These are phyloP conservation scores for Vanessa tameamea DNA, from an alignment of 1,140 invertebrate species.

Conservation along the genomic window DNA sequence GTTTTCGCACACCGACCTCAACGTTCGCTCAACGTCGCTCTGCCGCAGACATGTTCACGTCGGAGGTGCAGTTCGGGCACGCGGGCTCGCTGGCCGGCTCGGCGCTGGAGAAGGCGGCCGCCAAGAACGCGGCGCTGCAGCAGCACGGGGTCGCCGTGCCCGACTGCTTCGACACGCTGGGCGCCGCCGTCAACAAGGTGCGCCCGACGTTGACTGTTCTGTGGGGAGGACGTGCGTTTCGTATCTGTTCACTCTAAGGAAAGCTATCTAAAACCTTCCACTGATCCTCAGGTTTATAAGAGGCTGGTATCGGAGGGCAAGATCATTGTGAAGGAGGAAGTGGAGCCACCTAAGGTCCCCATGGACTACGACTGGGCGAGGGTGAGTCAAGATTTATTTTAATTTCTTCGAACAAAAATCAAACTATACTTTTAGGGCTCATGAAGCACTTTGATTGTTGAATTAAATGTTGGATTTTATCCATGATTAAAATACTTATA, in stretches of 20 bases:
- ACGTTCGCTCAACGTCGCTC: too few relatives aligned
- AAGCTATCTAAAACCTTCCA: too few relatives aligned
- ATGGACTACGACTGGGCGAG: constrained; percentile 99
- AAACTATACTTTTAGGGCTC: too few relatives aligned
- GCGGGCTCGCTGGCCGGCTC: constrained; percentile 99
- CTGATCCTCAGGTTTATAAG: constrained; percentile 84
- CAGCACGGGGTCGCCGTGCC: constrained; percentile 95
- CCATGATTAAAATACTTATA: too few relatives aligned
- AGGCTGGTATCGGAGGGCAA: constrained; percentile 90
- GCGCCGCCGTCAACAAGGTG: constrained; percentile 85
- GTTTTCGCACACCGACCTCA: too few relatives aligned
- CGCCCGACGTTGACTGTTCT: background rate
- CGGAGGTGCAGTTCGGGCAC: constrained; percentile 99
- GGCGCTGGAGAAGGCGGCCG: constrained; percentile 94
- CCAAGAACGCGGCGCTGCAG: constrained; percentile 94
- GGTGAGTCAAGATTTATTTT: constrained; percentile 69
- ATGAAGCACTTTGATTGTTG: too few relatives aligned
- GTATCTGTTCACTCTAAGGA: too few relatives aligned
- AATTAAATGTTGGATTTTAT: too few relatives aligned
- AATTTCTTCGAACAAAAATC: background rate
- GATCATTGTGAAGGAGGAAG: constrained; percentile 93
- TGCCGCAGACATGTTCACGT: constrained; percentile 91
- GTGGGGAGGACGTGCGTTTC: too few relatives aligned
- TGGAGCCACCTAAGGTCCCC: constrained; percentile 98
- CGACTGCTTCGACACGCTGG: constrained; percentile 95